Base-by-base conservation (phyloP, 2,888 invertebrate species). In the Linyphia triangularis region DNA sequence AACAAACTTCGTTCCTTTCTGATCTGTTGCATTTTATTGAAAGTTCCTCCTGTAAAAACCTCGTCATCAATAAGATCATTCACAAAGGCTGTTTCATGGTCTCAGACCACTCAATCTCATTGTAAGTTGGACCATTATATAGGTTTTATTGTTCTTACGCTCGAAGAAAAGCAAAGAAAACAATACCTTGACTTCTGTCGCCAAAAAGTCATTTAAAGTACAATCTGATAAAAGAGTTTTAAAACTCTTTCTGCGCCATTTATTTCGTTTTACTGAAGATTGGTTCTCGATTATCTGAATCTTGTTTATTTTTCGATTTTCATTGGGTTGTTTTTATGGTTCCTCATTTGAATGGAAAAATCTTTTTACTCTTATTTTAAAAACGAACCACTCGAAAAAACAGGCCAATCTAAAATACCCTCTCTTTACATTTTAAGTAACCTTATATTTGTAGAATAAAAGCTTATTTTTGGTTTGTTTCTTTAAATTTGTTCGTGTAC, bases 191-290 rank as follows among this genome's bases (percentile, higher is more conserved):
- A 83, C 51, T 72, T 37, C 63, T 30, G 63, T 73, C 73, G n/a
- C 51, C 33, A 63, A 65, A 59, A 83, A 83, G 83, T 63, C 73
- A 83, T 83, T 83, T 83, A 73, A 83, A 83, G 65, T 73, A 26
- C 65, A 83, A 63, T 83, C 83, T 83, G 83, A 83, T 83, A 83
- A 83, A 83, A 73, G 73, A 65, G 73, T 65, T 83, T 83, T 73
- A 73, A 73, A 83, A 73, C 73, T 70, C 22, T 83, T 83, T 83
- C 83, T 63, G 65, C 73, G 43, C 65, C 83, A 83, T 83, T 83
- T 83, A 83, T 73, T 83, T 73, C 61, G 43, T 24, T 83, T 83
- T 57, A 19, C 37, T 30, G 19, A 28, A 61, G 37, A 69, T 40
- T 59, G 63, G 81, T 5, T 19, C 22, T 33, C 24, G 63, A 65